phyloP scores from a whole-genome alignment of 2,113 vertebrate species.

The Myotis davidii region DNA sequence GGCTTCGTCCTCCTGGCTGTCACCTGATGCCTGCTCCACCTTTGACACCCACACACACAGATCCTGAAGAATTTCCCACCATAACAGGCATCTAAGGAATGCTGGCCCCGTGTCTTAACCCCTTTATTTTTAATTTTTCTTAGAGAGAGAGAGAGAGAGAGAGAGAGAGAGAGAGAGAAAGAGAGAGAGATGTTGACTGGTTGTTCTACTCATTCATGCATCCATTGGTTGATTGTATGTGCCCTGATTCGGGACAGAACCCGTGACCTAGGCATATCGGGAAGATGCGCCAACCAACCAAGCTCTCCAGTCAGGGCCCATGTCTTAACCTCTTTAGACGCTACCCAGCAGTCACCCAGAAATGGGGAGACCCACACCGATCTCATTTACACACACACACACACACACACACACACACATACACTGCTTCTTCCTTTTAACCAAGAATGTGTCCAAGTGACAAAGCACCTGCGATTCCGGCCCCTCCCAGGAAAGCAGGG shows the following conservation, averaged over 20 bases:
- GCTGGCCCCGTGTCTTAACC: neutral
- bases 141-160: no score
- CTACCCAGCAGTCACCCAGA: neutral
- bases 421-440: neutral
- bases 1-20: neutral
- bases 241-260: no score
- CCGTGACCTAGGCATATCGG: accelerated
- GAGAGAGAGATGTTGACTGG: no score
- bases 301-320: neutral
- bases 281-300: no score
- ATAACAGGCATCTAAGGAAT: neutral
- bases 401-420: neutral
- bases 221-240: no score
- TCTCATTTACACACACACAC: neutral
- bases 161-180: no score
- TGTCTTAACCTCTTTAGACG: neutral
- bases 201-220: no score
- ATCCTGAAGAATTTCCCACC: neutral
- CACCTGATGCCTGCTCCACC: neutral
- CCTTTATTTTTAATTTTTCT: no score
- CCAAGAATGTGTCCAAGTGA: neutral
- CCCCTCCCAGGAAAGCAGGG: neutral
- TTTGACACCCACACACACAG: neutral
- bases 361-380: neutral
- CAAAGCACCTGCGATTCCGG: neutral